Evolutionary conservation across 2,113 vertebrate species (phyloP), one percentile per base, ranked within the genome.

Genomic region (Oryzias celebensis): DNA sequence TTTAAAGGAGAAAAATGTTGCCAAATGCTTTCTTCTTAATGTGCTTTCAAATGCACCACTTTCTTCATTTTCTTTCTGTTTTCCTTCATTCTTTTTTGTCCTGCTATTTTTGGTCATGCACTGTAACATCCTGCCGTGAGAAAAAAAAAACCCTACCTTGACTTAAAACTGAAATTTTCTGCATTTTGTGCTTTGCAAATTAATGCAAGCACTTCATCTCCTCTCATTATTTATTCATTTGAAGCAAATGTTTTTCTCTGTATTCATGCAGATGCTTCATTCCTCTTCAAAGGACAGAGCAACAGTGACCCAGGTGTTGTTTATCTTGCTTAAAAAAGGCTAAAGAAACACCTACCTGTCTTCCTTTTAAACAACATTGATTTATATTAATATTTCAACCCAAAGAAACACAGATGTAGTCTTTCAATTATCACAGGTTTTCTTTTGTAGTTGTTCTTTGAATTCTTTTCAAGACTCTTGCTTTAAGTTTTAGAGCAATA

Each of bases 191-290:
- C 75, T 82, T 77, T 72, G 76, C 71, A 90, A 89, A 91, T 85
- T 70, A 87, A 82, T 87, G 82, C 66, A 64, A 77, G 75, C 72
- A 87, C 76, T 73, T 86, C 71, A 60, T 87, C 87, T 73, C 59
- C 59, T 81, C 70, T 89, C 80, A 89, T 92, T 77, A 88, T 76
- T 89, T 88, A 90, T 91, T 91, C 80, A 90, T 88, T 73, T 57
- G 56, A 62, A 79, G 65, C 78, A 90, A 89, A 87, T 90, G 80
- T 88, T 87, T 87, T 77, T 58, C 75, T 87, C 65, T 83, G 67
- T 73, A 69, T 71, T 59, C 70, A 50, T 62, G 64, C 52, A 1
- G 52, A 49, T 42, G 58, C 47, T 73, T 75, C 26, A 58, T 71
- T 56, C 62, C 66, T 68, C 62, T 81, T 73, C 73, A 75, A 58